A percentile compares a stretch with the other conserved stretches of the same genome.
These are phyloP conservation scores for Pediacus dermestoides DNA, from an alignment of 2,888 invertebrate genomes.

Conservation along the genomic window DNA sequence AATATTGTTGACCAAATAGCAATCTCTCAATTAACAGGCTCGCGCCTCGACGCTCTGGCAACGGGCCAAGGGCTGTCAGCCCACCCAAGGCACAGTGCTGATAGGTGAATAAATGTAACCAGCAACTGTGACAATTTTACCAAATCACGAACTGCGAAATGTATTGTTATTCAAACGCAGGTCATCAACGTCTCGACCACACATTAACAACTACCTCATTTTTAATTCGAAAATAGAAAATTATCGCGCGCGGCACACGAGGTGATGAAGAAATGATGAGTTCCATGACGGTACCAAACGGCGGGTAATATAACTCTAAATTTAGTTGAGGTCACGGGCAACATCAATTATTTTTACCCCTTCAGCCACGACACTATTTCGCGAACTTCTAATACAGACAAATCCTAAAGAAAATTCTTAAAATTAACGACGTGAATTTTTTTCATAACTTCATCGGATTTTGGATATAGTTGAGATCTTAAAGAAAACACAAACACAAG, in stretches of 20 bases:
- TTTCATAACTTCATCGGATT: too few relatives aligned
- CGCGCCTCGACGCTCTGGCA: conserved; percentile 38
- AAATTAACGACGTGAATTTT: too few relatives aligned
- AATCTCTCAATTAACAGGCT: conserved; percentile 47
- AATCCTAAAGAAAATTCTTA: too few relatives aligned
- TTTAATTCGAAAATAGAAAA: conserved; percentile 38
- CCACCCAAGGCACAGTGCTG: conserved; percentile 41
- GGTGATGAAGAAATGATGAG: conserved; percentile 41
- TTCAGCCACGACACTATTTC: too few relatives aligned
- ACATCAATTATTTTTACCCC: too few relatives aligned
- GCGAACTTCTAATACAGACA: too few relatives aligned
- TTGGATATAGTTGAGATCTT: too few relatives aligned
- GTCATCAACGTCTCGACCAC: conserved; percentile 45
- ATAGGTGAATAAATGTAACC: conserved; percentile 45
- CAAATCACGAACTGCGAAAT: conserved; percentile 43
- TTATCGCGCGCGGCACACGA: conserved; percentile 28
- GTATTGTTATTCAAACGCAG: conserved; percentile 40
- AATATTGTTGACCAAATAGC: conserved; percentile 45
- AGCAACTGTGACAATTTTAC: conserved; percentile 42
- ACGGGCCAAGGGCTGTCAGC: conserved; percentile 28
- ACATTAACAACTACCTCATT: conserved; percentile 39
- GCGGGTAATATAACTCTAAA: too few relatives aligned
- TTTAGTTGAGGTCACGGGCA: too few relatives aligned
- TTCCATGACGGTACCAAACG: conserved; percentile 27
- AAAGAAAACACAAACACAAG: too few relatives aligned